Evolutionary conservation across 2,797 vertebrate species (phyloP).

Genomic region (Centroberyx gerrardi): DNA sequence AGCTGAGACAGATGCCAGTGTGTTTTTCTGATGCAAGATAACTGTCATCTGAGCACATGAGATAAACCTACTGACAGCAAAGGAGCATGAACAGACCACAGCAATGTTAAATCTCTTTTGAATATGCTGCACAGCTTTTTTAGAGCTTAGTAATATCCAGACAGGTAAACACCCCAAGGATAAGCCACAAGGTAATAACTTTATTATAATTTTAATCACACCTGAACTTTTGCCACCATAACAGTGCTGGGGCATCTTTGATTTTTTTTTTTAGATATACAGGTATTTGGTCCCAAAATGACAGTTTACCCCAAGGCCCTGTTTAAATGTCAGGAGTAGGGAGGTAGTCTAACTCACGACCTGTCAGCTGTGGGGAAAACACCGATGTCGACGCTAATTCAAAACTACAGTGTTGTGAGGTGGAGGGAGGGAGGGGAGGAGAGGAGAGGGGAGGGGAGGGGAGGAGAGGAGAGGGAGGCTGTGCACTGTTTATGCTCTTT

Average conservation of each 20-base stretch:
- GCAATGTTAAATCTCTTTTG: not conserved
- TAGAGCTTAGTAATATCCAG: conserved; percentile 3
- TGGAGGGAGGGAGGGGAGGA: conserved; percentile 1
- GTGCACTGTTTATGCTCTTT: not conserved
- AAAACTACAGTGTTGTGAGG: conserved; percentile 27
- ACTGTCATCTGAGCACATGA: not conserved
- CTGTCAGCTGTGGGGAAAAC: conserved; percentile 43
- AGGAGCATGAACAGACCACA: not conserved
- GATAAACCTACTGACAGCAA: not conserved
- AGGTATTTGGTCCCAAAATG: conserved; percentile 25
- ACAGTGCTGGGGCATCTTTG: conserved; percentile 3
- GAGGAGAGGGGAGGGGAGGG: not conserved
- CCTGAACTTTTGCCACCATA: conserved; percentile 4
- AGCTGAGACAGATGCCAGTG: not conserved
- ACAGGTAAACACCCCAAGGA: conserved; percentile 32
- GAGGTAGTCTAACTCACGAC: conserved; percentile 23
- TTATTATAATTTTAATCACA: conserved; percentile 20
- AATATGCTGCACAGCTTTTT: not conserved
- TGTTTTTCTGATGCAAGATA: not conserved
- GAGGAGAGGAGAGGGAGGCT: conserved; percentile 15
- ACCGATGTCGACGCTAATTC: conserved; percentile 15
- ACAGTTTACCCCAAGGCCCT: conserved; percentile 35
- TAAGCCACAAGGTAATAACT: not conserved
- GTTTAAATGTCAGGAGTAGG: conserved; percentile 32
- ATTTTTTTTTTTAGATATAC: conserved; percentile 10